Conservation (phyloP, 2,888 invertebrate genomes). For the Diabrotica balteata region DNA sequence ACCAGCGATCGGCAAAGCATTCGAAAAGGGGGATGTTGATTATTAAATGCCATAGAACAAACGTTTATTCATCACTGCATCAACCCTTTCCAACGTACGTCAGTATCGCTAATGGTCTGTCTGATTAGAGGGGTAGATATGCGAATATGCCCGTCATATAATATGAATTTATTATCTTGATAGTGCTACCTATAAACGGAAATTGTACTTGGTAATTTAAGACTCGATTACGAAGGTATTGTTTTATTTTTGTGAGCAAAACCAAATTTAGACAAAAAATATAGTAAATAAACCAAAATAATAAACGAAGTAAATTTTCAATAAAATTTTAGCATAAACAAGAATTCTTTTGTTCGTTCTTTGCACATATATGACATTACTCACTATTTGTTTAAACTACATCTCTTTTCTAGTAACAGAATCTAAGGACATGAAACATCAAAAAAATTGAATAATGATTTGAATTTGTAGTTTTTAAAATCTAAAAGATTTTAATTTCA, state of each 20-base stretch:
- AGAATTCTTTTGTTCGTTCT: no score
- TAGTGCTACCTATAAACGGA: not conserved
- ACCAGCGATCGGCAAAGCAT: slow-evolving; percentile 9
- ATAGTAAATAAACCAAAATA: no score
- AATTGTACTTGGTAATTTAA: not conserved
- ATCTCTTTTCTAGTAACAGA: no score
- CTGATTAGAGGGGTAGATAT: slow-evolving; percentile 18
- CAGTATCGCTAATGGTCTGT: slow-evolving; percentile 20
- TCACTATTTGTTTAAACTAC: no score
- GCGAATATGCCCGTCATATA: not conserved
- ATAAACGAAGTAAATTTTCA: no score
- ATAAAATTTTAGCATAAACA: no score
- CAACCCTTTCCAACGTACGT: slow-evolving; percentile 4
- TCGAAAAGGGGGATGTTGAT: slow-evolving; percentile 11
- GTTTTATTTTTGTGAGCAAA: not conserved
- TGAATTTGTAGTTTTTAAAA: no score
- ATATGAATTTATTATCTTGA: not conserved
- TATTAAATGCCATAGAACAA: slow-evolving; percentile 21
- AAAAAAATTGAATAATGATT: no score
- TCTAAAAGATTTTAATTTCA: no score
- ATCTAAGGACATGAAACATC: no score
- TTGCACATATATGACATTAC: no score
- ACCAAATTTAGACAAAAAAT: no score
- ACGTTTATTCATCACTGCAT: slow-evolving; percentile 17
- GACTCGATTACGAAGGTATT: not conserved